A percentile compares a stretch with the other conserved stretches of the same genome.
Conservation (phyloP, 2,888 invertebrate genomes). For the Pachydiplax longipennis region DNA sequence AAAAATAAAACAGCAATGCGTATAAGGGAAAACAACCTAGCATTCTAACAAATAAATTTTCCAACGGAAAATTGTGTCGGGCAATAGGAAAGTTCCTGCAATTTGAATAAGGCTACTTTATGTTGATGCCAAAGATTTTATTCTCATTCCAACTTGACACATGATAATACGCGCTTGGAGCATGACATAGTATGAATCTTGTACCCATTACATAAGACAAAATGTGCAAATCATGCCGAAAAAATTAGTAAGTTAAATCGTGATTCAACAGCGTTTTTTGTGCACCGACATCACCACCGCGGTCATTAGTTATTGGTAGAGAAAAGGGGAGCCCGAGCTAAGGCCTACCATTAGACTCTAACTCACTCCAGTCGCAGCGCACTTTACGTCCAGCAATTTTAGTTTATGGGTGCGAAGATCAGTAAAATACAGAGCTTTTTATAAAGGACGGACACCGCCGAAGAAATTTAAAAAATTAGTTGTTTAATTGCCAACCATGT, state of each 20-base stretch:
- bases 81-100: no score
- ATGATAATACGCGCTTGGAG: slow-evolving; percentile 28
- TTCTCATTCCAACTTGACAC: slow-evolving; percentile 11
- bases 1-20: no score
- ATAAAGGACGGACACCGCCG: not conserved
- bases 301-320: slow-evolving; percentile 29
- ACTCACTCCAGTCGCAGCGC: not conserved
- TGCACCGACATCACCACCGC: not conserved
- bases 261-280: slow-evolving; percentile 30
- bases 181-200: slow-evolving; percentile 33
- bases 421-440: not conserved
- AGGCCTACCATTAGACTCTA: slow-evolving; percentile 26
- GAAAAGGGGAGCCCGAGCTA: not conserved
- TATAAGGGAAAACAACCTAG: no score
- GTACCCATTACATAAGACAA: slow-evolving; percentile 20
- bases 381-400: not conserved
- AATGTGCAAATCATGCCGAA: slow-evolving; percentile 38
- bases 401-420: not conserved
- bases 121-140: not conserved
- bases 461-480: not conserved
- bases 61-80: not conserved
- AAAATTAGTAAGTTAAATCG: slow-evolving; percentile 17
- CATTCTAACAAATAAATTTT: not conserved
- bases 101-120: not conserved
- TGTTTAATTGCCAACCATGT: slow-evolving; percentile 8